Evolutionary conservation across 2,888 invertebrate species (phyloP), one percentile per base, ranked within the genome.

Genomic region (Biston betularia): DNA sequence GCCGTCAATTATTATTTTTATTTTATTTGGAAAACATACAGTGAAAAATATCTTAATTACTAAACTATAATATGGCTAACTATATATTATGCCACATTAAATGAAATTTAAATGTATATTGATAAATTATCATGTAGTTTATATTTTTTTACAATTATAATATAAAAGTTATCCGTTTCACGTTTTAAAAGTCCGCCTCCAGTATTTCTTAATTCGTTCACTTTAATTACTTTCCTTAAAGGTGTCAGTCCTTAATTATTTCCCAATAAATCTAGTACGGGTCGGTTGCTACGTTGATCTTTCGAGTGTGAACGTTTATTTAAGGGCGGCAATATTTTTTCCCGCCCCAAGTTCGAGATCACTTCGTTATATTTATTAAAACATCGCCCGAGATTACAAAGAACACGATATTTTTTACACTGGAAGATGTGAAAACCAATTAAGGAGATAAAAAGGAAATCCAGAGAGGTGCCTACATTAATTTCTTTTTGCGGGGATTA

Each of bases 301-400:
- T 86, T 91, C 90, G 85, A 93, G 93, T 93, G 93, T 93, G 90
- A 93, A 93, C 87, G 87, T 89, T 90, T 92, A 90, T 91, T 89
- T 91, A 91, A 91, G 88, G 86, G 87, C 85, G 80, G 89, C 89
- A 87, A 91, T 90, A 91, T 92, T 93, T 93, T 91, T 90, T 87
- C 82, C 83, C 74, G 78, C 87, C 89, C 87, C 87, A 83, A 77
- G 73, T 75, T 78, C 75, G 78, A 76, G 83, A 83, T 90, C 90
- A 93, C 93, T 93, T 92, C 92, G 93, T 93, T 93, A 93, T 93
- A 93, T 93, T 93, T 93, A 93, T 93, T 93, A 93, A 93, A 93
- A 93, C 93, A 93, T 91, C 93, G 89, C 88, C 92, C 89, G 90
- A 93, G 93, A 93, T 93, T 93, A 93, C 91, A 91, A 91, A 92